Conservation (phyloP, 2,113 vertebrate genomes). For the Alectura lathami region DNA sequence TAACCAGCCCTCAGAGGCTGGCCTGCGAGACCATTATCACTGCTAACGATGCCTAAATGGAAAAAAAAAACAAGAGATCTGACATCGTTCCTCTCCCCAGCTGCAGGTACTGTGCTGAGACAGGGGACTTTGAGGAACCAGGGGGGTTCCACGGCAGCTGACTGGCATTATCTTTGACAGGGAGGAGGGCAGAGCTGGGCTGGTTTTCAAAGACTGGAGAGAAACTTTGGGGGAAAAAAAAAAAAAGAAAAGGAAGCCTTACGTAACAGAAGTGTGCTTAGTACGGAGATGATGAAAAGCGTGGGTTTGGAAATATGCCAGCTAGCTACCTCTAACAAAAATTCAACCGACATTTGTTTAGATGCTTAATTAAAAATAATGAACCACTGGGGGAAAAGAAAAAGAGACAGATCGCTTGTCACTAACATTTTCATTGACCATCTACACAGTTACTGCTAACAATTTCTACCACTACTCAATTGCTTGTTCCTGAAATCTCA, state of each 20-base stretch:
- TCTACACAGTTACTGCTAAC: not conserved
- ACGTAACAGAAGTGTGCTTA: not conserved
- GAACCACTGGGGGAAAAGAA: not conserved
- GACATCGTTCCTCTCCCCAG: not conserved
- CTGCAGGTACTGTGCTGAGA: not conserved
- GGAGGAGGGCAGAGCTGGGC: not conserved
- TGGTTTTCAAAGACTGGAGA: not conserved
- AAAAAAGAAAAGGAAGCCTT: not conserved
- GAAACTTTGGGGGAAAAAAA: not conserved
- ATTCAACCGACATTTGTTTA: not conserved
- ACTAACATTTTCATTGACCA: not conserved
- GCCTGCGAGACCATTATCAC: not conserved
- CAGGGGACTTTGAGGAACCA: rapidly evolving
- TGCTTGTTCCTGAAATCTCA: not conserved
- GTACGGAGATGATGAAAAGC: not conserved
- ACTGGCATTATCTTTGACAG: not conserved
- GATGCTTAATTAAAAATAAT: not conserved
- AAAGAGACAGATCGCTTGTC: not conserved
- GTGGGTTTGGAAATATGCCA: not conserved
- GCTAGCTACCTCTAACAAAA: not conserved
- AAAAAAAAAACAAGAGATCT: not conserved
- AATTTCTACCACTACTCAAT: not conserved
- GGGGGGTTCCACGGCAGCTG: not conserved
- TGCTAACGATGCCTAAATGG: not conserved
- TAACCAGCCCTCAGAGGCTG: not conserved